Base-by-base conservation (phyloP, 1,140 invertebrate species). In the Tribolium castaneum region DNA sequence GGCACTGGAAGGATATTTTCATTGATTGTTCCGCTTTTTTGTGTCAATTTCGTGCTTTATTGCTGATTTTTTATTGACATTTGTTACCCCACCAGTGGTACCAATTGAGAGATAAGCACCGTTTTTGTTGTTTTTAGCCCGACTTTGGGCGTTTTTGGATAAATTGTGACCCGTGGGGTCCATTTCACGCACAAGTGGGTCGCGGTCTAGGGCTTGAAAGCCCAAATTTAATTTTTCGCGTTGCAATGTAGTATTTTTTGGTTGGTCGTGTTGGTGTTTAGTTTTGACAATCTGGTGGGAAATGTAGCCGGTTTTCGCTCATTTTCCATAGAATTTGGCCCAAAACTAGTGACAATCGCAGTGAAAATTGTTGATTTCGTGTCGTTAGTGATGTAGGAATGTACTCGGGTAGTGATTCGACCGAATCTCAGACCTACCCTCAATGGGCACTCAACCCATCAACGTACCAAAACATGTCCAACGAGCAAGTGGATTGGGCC, bases 401-500 rank as follows among this genome's bases (percentile, higher is more conserved):
- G 84, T 85, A 83, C 80, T 85, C 84, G 2, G 84, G 83, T 39
- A 84, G 82, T 70, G 85, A 86, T 80, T 86, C 85, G 9, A 83
- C 85, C 1, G 85, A 85, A 70, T 85, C 85, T 6, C 86, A 87
- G 77, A 90, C 90, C 78, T 93, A 92, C 87, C 91, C 91, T 80
- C 91, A 94, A 83, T 94, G 93, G 93, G 91, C 92, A 16, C 86
- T 94, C 16, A 93, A 93, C 89, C 92, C 93, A 13, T 89, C 90
- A 56, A 89, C 91, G 83, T 87, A 85, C 72, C 85, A 86, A 86
- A 90, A 89, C 84, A 86, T 90, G 78, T 70, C 84, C 9, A 88
- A 88, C 77, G 90, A 90, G 79, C 87, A 89, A 91, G 97, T 98
- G 71, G 97, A 99, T 87, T 98, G 97, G 97, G 97, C 96, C 30